A percentile compares a stretch with the other conserved stretches of the same genome.
phyloP scores from a whole-genome alignment of 2,113 vertebrate species.

The Aegotheles bennettii region DNA sequence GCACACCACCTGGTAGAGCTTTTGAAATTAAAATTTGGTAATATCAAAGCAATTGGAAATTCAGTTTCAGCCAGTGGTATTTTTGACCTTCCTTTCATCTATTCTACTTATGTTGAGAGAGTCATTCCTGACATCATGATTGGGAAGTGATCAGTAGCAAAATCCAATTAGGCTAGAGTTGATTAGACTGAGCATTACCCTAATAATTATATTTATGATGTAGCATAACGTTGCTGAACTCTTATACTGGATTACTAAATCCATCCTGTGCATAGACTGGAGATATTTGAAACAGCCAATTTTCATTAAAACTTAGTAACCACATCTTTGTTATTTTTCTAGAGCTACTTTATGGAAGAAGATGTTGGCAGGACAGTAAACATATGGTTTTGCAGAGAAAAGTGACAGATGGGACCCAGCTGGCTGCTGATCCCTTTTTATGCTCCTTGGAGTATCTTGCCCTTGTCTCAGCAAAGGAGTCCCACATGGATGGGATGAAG shows the following conservation, averaged over 20 bases:
- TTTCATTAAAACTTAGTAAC: not conserved
- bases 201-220: not conserved
- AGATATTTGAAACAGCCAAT: not conserved
- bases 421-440: not conserved
- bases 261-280: not conserved
- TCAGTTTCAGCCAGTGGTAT: not conserved
- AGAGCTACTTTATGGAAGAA: not conserved
- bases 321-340: not conserved
- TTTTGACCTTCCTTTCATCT: not conserved
- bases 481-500: not conserved
- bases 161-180: not conserved
- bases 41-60: not conserved
- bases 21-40: not conserved
- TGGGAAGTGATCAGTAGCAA: not conserved
- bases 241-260: not conserved
- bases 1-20: not conserved
- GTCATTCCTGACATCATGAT: not conserved
- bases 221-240: not conserved
- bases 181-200: not conserved
- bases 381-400: not conserved
- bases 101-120: not conserved
- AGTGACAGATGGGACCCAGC: not conserved
- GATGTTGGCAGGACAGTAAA: not conserved
- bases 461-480: not conserved
- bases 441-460: not conserved